A percentile compares a stretch with the other conserved stretches of the same genome.
phyloP scores from a whole-genome alignment of 1,140 invertebrate species.

The Macrocentrus cingulum region DNA sequence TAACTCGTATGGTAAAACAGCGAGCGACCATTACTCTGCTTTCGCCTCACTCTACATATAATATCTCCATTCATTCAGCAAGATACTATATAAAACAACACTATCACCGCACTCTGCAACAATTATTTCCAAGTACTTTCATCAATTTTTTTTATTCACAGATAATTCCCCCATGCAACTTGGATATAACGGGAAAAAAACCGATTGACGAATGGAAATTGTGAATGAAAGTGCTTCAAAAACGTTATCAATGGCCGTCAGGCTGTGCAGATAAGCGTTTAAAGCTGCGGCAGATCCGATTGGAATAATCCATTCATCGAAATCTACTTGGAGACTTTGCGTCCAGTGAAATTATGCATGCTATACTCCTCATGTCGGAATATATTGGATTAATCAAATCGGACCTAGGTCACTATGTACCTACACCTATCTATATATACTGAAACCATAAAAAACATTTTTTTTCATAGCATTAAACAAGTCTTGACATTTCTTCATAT shows the following conservation, averaged over 20 bases:
- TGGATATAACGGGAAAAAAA: not conserved
- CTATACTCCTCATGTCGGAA: too few species aligned
- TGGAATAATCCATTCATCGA: conserved; percentile 13
- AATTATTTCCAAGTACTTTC: too few species aligned
- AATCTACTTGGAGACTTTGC: not conserved
- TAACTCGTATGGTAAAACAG: too few species aligned
- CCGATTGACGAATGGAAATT: not conserved
- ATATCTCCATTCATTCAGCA: conserved; percentile 1
- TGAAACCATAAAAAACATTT: too few species aligned
- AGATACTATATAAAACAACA: too few species aligned
- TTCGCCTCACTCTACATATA: conserved; percentile 8
- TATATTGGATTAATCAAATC: too few species aligned
- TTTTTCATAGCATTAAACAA: too few species aligned
- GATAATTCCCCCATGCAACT: too few species aligned
- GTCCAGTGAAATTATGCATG: conserved; percentile 1
- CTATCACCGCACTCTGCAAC: not conserved
- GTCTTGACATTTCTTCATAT: too few species aligned
- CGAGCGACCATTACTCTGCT: not conserved
- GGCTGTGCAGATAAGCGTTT: not conserved
- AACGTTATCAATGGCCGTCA: not conserved
- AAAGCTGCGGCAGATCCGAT: conserved; percentile 10
- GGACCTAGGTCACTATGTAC: too few species aligned
- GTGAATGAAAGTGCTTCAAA: not conserved
- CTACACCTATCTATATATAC: not conserved
- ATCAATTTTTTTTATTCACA: too few species aligned